phyloP scores from a whole-genome alignment of 2,888 invertebrate genomes.

The Caenorhabditis panamensis region DNA sequence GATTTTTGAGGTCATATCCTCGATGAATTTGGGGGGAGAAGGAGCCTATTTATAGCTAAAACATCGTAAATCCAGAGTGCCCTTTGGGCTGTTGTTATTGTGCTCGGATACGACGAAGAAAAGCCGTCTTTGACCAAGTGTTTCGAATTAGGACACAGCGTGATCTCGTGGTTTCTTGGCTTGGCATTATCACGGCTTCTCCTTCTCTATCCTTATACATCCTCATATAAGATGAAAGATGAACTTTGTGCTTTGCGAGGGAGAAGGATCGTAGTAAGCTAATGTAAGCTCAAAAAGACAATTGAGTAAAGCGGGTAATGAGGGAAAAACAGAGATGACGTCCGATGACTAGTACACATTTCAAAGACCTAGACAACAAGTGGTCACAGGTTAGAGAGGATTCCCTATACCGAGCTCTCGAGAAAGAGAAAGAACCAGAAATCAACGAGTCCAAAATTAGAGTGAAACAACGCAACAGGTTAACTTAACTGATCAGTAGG shows the following conservation, averaged over 20 bases:
- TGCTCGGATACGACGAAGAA: not conserved
- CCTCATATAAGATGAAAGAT: no score
- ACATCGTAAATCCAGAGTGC: not conserved
- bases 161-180: conserved; percentile 40
- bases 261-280: no score
- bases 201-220: not conserved
- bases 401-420: not conserved
- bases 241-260: conserved; percentile 51
- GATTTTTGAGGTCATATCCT: conserved; percentile 50
- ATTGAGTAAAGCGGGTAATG: not conserved
- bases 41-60: conserved; percentile 36
- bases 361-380: conserved; percentile 51
- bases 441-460: conserved; percentile 41
- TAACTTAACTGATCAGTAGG: conserved; percentile 37
- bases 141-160: conserved; percentile 25
- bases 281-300: not conserved
- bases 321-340: conserved; percentile 8
- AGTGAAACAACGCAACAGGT: conserved; percentile 12
- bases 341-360: conserved; percentile 28
- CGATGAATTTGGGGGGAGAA: no score
- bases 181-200: conserved; percentile 20
- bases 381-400: conserved; percentile 32
- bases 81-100: conserved; percentile 16
- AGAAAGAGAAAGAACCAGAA: conserved; percentile 31
- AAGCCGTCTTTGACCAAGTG: not conserved